Evolutionary conservation across 2,888 invertebrate genomes (phyloP), one percentile per base, ranked within the genome.

Genomic region (Drosophila mettleri): DNA sequence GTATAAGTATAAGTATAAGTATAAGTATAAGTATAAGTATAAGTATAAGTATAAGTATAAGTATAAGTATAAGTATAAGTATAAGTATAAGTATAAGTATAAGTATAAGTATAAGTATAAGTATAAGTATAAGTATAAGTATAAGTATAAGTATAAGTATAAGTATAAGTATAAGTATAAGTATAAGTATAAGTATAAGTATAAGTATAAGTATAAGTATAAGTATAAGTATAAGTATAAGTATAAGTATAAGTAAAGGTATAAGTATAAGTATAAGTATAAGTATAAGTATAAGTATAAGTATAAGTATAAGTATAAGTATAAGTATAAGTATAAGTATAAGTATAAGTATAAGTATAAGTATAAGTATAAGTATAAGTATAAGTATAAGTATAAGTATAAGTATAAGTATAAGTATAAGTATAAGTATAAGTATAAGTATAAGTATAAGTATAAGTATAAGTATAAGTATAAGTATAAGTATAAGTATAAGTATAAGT

Each of bases 21-120:
- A 43, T 24, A 43, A 43, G 43, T 43, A 43, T 43, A 43, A 43
- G 43, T 43, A 43, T 43, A 43, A 43, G 43, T 43, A 43, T 43
- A 43, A 43, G 43, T 43, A 43, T 43, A 24, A 43, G 43, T 43
- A 43, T 43, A 43, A 43, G 24, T 43, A 43, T 24, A 24, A 43
- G 43, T 43, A 43, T 43, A 43, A 43, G 43, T 43, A 43, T 43
- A 43, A 43, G 43, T 43, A 43, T 43, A 24, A 43, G 43, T 43
- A 43, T 43, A 43, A 43, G 24, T 43, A 43, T 43, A 43, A 24
- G 43, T 43, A 43, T 43, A 24, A 43, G 43, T 43, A 43, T 43
- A 43, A 43, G 43, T 43, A 43, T 24, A 24, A 43, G 24, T 43
- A 43, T 43, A 43, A 43, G 43, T 43, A 43, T n/a, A 43, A 43